Evolutionary conservation across 2,888 invertebrate species (phyloP), one percentile per base, ranked within the genome.

Genomic region (Frankliniella fusca): DNA sequence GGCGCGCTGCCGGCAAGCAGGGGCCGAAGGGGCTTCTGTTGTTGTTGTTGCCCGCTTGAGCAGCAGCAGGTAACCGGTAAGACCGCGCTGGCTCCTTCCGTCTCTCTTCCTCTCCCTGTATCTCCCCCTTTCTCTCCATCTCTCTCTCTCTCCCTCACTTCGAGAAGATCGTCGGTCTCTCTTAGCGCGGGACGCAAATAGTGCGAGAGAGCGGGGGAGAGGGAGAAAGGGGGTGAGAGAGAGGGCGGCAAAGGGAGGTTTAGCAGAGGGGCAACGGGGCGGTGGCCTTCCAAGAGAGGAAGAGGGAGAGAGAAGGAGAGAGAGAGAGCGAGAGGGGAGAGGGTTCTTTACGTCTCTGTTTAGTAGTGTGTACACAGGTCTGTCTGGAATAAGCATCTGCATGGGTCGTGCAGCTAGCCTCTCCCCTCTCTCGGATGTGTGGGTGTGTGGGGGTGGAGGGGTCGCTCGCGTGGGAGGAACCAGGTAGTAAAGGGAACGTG

Each of bases 301-400:
- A 61, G 8, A 61, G 61, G 15, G 61, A 15, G 20, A 61, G 27
- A 8, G 70, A 8, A 27, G 23, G 70, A 12, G 70, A 27, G 15
- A 20, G 54, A 0, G 27, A 12, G 70, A 27, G 1, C 2, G 8
- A 23, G 70, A 23, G 70, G 70, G 70, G 27, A 27, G 70, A 10
- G 27, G 11, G 12, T 76, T 27, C 23, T 76, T 76, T 76, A 76
- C 27, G 70, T 76, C 70, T 76, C n/a, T 76, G 70, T 76, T 76
- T 23, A 76, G 70, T 10, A 76, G 70, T 70, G 70, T 76, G 23
- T 76, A 27, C 70, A 76, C 70, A 76, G 54, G 54, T 54, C 54
- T 54, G 54, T 11, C 54, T 15, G 54, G 54, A 38, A 38, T 38
- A 38, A 38, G 38, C 38, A 38, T 38, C 38, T 38, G 38, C 38